A percentile compares a stretch with the other conserved stretches of the same genome.
Conservation (phyloP, 2,797 vertebrate genomes). For the Peromyscus attwateri region DNA sequence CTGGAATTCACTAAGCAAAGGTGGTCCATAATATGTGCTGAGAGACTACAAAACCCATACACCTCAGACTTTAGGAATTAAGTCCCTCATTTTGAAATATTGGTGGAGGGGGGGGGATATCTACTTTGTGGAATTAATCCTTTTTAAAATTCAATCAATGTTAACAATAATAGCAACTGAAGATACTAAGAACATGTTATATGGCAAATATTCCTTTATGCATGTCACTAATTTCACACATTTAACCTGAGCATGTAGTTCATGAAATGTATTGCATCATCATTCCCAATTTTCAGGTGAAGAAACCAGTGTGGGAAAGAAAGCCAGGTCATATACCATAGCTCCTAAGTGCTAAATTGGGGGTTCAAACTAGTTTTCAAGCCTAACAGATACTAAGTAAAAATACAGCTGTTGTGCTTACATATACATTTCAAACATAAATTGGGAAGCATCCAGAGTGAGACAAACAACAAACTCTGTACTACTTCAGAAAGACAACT, state of each 20-base stretch:
- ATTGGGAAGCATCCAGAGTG: background rate
- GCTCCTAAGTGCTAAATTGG: background rate
- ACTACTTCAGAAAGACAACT: slow-evolving; percentile 7
- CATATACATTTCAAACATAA: background rate
- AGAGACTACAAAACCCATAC: background rate
- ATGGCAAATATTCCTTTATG: background rate
- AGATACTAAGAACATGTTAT: background rate
- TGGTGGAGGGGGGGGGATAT: background rate
- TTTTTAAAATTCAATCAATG: slow-evolving; percentile 12
- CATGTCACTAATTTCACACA: background rate
- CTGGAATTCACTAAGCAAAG: background rate
- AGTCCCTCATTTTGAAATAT: slow-evolving; percentile 28
- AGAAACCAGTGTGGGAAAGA: background rate
- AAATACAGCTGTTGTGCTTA: background rate
- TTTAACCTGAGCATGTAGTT: background rate
- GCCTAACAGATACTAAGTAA: background rate
- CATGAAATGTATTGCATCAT: background rate
- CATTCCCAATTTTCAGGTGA: background rate
- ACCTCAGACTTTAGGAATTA: background rate
- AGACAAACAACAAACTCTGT: background rate
- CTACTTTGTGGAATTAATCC: background rate
- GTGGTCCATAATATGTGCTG: background rate
- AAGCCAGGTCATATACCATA: background rate
- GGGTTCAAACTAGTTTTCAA: background rate
- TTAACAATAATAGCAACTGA: background rate